These are phyloP conservation scores for Ceratitis capitata DNA, from an alignment of 1,140 invertebrate species.

Conservation along the genomic window DNA sequence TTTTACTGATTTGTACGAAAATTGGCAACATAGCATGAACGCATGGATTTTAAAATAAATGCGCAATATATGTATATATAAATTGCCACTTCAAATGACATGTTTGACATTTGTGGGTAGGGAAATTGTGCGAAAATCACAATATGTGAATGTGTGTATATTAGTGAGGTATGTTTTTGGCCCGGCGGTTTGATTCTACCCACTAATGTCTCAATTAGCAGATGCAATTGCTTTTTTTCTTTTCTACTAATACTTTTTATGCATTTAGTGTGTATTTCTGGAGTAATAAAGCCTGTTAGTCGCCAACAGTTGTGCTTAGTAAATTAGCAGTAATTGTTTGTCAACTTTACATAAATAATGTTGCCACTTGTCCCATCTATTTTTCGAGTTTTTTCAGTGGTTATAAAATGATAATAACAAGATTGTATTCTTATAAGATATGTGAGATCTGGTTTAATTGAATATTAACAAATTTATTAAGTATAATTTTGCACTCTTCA, in stretches of 20 bases:
- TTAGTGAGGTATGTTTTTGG: not conserved
- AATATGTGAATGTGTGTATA: not conserved
- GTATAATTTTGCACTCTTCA: no score
- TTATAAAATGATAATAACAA: no score
- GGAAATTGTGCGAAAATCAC: not conserved
- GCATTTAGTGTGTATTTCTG: no score
- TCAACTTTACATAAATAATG: no score
- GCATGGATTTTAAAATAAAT: conserved; percentile 10
- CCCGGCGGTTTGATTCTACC: not conserved
- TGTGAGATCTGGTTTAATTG: no score
- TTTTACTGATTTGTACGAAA: not conserved
- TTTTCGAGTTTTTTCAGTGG: no score
- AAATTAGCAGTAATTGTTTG: not conserved
- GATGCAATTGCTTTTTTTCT: not conserved
- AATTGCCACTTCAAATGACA: not conserved
- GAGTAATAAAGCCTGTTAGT: not conserved
- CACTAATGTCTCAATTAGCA: not conserved
- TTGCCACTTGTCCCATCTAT: no score
- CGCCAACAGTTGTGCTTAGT: not conserved
- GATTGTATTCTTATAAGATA: no score
- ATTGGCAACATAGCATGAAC: conserved; percentile 13
- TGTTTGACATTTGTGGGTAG: not conserved
- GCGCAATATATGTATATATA: not conserved
- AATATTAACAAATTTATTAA: no score
- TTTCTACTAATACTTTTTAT: not conserved